A percentile compares a stretch with the other conserved stretches of the same genome.
Evolutionary conservation across 2,113 vertebrate species (phyloP).

Genomic region (Callocephalon fimbriatum): DNA sequence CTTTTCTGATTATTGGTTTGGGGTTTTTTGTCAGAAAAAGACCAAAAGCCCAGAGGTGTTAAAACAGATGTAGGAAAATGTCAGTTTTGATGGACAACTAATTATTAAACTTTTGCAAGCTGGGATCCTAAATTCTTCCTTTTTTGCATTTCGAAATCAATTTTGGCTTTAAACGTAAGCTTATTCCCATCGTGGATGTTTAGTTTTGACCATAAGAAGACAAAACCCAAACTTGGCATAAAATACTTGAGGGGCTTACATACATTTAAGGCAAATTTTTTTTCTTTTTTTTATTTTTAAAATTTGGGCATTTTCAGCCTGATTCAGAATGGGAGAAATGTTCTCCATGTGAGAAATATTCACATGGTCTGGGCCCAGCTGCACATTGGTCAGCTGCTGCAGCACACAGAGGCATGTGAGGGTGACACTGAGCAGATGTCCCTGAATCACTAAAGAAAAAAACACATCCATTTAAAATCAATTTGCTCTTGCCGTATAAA

Average conservation of each 20-base stretch:
- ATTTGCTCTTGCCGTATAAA: background rate
- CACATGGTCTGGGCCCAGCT: background rate
- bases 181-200: background rate
- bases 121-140: background rate
- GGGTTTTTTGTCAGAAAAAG: background rate
- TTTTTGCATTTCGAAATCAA: background rate
- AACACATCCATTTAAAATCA: background rate
- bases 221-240: background rate
- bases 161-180: background rate
- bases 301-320: background rate
- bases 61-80: background rate
- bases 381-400: background rate
- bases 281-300: background rate
- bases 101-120: background rate
- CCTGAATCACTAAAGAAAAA: conserved; percentile 16
- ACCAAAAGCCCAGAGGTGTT: background rate
- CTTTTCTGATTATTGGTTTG: background rate
- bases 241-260: background rate
- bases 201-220: background rate
- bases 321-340: background rate
- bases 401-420: rapidly evolving
- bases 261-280: background rate
- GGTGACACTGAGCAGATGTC: background rate
- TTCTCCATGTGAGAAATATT: background rate
- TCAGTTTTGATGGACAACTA: background rate